These are phyloP conservation scores for Phrixothrix hirtus DNA, from an alignment of 2,888 invertebrate genomes.

Conservation along the genomic window DNA sequence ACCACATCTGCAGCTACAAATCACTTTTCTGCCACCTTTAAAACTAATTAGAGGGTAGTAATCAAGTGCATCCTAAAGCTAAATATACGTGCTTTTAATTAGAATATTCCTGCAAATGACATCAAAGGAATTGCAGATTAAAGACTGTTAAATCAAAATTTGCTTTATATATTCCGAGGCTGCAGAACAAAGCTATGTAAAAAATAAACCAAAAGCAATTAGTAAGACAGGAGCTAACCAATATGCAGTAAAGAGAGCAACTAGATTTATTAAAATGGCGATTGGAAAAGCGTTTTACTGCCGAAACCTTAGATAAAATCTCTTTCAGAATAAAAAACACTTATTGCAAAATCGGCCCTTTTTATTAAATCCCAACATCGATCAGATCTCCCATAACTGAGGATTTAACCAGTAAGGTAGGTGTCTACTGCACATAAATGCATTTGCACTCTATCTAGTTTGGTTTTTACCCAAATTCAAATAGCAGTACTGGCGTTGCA, in stretches of 20 bases:
- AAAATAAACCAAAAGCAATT: constrained; percentile 10
- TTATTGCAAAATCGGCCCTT: constrained; percentile 35
- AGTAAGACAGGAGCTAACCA: constrained; percentile 1
- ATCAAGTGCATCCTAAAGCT: constrained; percentile 10
- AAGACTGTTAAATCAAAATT: background rate
- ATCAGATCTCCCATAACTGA: constrained; percentile 47
- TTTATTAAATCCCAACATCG: constrained; percentile 52
- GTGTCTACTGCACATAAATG: constrained; percentile 50
- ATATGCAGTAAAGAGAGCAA: constrained; percentile 4
- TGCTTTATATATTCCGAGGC: background rate
- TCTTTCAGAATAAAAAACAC: constrained; percentile 11
- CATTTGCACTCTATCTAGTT: constrained; percentile 40
- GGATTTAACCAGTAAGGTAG: constrained; percentile 46
- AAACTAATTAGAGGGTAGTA: constrained; percentile 14
- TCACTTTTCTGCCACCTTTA: constrained; percentile 3
- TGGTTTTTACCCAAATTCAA: constrained; percentile 24
- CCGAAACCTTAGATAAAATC: constrained; percentile 16
- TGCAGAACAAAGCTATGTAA: constrained; percentile 2
- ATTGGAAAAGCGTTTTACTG: constrained; percentile 13
- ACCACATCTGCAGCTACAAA: constrained; percentile 2
- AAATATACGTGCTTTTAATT: constrained; percentile 12
- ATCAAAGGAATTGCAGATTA: constrained; percentile 12
- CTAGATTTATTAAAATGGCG: constrained; percentile 25
- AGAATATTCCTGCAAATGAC: constrained; percentile 19
- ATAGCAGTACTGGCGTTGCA: constrained; percentile 15